These are phyloP conservation scores for Callionymus lyra DNA, from an alignment of 2,113 vertebrate species.

Conservation along the genomic window DNA sequence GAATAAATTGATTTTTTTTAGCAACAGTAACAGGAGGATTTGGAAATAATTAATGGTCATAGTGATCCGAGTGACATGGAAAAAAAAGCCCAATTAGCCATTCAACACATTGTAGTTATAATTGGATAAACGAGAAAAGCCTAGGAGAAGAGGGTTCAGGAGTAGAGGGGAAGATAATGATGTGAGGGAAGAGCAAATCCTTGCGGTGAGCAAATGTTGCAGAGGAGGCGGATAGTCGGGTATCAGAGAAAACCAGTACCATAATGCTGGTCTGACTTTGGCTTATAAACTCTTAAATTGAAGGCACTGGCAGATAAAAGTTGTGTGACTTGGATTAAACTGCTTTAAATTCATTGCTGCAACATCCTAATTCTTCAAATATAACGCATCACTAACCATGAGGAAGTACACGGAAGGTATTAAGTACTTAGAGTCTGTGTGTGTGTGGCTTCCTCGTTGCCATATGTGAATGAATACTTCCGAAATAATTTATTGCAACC, in stretches of 20 bases:
- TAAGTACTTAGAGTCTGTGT: conserved; percentile 3
- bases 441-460: background rate
- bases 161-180: background rate
- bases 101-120: conserved; percentile 1
- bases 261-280: conserved; percentile 14
- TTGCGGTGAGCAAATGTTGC: background rate
- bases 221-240: conserved; percentile 13
- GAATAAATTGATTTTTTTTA: conserved; percentile 21
- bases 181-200: background rate
- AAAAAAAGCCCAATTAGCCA: conserved; percentile 12
- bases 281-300: conserved; percentile 9
- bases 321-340: conserved; percentile 16
- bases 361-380: conserved; percentile 15
- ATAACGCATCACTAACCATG: conserved; percentile 7
- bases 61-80: conserved; percentile 14
- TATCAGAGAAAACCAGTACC: conserved; percentile 3
- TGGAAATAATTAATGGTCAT: conserved; percentile 20
- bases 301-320: conserved; percentile 16
- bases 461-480: too few relatives aligned
- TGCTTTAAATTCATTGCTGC: conserved; percentile 20
- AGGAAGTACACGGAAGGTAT: background rate
- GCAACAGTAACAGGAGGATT: conserved; percentile 9
- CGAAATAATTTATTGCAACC: too few relatives aligned
- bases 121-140: conserved; percentile 4
- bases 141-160: background rate